Percentiles rank a stretch among this genome's conserved stretches.
phyloP scores from a whole-genome alignment of 2,113 vertebrate species.

The Glaucidium brasilianum region DNA sequence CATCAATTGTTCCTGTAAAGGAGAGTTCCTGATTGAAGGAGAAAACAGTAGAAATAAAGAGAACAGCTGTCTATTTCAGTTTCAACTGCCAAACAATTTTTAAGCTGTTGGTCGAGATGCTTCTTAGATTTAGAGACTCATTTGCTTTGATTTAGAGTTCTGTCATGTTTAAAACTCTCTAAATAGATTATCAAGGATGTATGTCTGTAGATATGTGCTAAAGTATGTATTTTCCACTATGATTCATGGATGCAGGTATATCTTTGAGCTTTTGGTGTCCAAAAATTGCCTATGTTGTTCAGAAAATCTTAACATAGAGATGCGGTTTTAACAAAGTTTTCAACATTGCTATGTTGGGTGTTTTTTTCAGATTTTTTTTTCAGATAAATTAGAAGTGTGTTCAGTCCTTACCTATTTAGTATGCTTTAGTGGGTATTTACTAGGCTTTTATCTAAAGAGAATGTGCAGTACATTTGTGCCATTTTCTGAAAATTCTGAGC shows the following conservation, averaged over 20 bases:
- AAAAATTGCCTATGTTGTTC: neutral
- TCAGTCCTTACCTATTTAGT: neutral
- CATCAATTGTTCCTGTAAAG: neutral
- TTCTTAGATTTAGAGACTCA: neutral
- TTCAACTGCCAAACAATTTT: neutral
- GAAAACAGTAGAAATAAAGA: neutral
- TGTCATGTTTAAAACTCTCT: neutral
- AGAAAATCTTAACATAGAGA: no score
- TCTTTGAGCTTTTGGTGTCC: neutral
- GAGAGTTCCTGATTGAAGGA: neutral
- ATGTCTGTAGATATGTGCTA: neutral
- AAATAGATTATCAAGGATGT: neutral
- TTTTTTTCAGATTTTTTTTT: neutral
- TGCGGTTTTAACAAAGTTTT: neutral
- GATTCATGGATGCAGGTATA: neutral
- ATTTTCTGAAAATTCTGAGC: neutral
- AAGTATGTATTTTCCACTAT: neutral
- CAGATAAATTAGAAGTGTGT: neutral
- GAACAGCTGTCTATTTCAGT: neutral
- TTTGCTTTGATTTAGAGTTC: neutral
- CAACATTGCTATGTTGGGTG: neutral
- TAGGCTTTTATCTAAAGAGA: neutral
- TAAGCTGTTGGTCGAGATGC: neutral
- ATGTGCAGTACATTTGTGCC: neutral
- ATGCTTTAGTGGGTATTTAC: neutral